These are phyloP conservation scores for Gila robusta DNA, from an alignment of 2,797 vertebrate genomes.

Conservation along the genomic window DNA sequence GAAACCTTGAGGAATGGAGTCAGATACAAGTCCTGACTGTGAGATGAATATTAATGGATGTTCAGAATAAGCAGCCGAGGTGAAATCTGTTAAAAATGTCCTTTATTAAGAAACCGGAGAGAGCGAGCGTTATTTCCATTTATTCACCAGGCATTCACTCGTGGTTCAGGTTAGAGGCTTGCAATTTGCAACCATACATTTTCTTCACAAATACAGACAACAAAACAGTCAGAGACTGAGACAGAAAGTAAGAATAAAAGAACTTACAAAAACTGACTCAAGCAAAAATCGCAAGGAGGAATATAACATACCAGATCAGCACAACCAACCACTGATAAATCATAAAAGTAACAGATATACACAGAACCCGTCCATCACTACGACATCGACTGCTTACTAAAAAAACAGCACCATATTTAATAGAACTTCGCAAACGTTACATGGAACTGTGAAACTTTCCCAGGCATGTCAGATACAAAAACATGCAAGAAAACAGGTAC, in stretches of 20 bases:
- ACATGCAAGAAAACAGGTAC: slow-evolving; percentile 54
- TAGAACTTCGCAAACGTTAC: slow-evolving; percentile 62
- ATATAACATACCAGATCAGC: slow-evolving; percentile 50
- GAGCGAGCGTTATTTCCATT: slow-evolving; percentile 59
- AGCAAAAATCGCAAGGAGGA: slow-evolving; percentile 50
- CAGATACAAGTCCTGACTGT: neutral
- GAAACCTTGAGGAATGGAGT: neutral
- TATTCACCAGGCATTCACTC: slow-evolving; percentile 65
- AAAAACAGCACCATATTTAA: slow-evolving; percentile 64
- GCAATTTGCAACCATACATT: slow-evolving; percentile 60
- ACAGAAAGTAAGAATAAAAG: slow-evolving; percentile 32
- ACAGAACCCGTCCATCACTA: slow-evolving; percentile 54
- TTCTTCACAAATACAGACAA: slow-evolving; percentile 64
- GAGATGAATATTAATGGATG: slow-evolving; percentile 36
- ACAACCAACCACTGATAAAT: slow-evolving; percentile 61
- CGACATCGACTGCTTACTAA: slow-evolving; percentile 57
- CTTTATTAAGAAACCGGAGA: slow-evolving; percentile 65
- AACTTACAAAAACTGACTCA: slow-evolving; percentile 34
- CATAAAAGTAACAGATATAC: slow-evolving; percentile 57
- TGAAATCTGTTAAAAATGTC: slow-evolving; percentile 59
- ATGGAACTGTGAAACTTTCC: slow-evolving; percentile 51
- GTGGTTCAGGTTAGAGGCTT: slow-evolving; percentile 60
- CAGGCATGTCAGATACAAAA: slow-evolving; percentile 60
- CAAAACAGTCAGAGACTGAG: slow-evolving; percentile 50
- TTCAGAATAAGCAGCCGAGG: slow-evolving; percentile 5